A percentile compares a stretch with the other conserved stretches of the same genome.
phyloP scores from a whole-genome alignment of 2,113 vertebrate genomes.

The Sturnus vulgaris region DNA sequence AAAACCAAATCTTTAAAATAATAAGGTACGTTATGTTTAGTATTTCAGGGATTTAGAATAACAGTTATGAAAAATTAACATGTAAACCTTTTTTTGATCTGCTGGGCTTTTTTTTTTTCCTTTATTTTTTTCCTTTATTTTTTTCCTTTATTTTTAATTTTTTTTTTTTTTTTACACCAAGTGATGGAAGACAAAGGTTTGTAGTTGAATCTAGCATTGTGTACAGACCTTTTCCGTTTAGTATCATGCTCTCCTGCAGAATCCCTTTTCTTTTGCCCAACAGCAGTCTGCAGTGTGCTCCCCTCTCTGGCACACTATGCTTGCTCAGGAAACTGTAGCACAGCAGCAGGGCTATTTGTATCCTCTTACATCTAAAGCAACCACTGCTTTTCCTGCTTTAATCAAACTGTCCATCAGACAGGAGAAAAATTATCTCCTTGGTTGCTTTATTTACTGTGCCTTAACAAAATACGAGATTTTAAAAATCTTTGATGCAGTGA shows the following conservation, averaged over 20 bases:
- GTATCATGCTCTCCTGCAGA: background rate
- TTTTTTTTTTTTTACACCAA: background rate
- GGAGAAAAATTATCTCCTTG: background rate
- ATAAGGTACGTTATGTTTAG: background rate
- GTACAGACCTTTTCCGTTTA: background rate
- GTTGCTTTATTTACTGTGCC: background rate
- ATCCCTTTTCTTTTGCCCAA: background rate
- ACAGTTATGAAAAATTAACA: background rate
- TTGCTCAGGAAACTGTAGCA: background rate
- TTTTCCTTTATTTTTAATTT: too few relatives aligned
- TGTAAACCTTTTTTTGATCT: background rate
- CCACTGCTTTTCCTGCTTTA: background rate
- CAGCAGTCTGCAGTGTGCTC: background rate
- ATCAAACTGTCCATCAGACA: background rate
- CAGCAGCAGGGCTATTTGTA: background rate
- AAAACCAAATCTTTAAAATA: background rate
- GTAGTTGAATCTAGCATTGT: background rate
- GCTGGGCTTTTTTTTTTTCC: background rate
- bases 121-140: background rate
- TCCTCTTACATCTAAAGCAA: background rate
- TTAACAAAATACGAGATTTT: background rate
- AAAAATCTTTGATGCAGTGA: background rate
- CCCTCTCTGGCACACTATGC: background rate
- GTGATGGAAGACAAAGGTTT: rapidly evolving
- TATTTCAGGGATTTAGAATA: background rate